phyloP scores from a whole-genome alignment of 2,113 vertebrate species.

The Eleginops maclovinus region DNA sequence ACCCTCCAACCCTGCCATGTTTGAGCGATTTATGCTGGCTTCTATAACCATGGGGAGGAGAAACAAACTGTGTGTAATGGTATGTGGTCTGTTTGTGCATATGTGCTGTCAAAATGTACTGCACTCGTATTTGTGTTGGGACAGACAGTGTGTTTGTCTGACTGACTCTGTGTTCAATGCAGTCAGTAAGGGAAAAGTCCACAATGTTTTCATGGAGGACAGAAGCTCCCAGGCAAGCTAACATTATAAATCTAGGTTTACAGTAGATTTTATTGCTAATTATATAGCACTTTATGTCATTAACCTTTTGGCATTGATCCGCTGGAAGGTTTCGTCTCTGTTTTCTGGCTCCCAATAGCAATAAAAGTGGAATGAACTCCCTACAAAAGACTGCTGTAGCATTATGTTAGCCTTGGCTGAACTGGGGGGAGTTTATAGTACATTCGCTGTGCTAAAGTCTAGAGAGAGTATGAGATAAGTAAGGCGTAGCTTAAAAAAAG shows the following conservation, averaged over 20 bases:
- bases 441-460: slow-evolving; percentile 2
- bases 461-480: not conserved
- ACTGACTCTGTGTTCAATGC: not conserved
- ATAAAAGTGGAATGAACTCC: slow-evolving; percentile 31
- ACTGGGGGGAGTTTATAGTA: not conserved
- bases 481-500: not conserved
- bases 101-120: slow-evolving; percentile 20
- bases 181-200: slow-evolving; percentile 3
- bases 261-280: slow-evolving; percentile 11
- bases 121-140: not conserved
- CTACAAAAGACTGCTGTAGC: not conserved
- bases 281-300: slow-evolving; percentile 5
- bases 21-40: not conserved
- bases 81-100: slow-evolving; percentile 14
- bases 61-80: slow-evolving; percentile 9
- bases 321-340: not conserved
- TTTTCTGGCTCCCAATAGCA: slow-evolving; percentile 2
- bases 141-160: not conserved
- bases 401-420: slow-evolving; percentile 18
- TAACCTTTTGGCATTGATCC: slow-evolving; percentile 34
- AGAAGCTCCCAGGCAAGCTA: not conserved
- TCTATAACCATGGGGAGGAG: slow-evolving; percentile 2
- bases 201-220: slow-evolving; percentile 2
- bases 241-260: slow-evolving; percentile 24
- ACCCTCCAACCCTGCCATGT: not conserved